Base-by-base conservation (phyloP, 2,888 invertebrate genomes). In the Acrocera orbiculus region DNA sequence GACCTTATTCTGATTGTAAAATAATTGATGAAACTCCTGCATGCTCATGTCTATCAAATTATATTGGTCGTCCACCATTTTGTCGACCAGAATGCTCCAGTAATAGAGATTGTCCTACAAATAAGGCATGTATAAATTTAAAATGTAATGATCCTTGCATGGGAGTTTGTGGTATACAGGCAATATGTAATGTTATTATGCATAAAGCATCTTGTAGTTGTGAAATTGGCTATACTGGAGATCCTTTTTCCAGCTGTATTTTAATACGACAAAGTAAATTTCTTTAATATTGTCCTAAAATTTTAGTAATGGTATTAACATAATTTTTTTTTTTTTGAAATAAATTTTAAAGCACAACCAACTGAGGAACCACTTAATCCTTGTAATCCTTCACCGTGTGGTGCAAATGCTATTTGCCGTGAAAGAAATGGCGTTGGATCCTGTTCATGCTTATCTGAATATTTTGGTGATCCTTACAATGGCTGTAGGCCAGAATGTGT, bases 401-500 rank as follows among this genome's bases (percentile, higher is more conserved):
- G 82, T 43, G 64, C 76, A 36, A 83, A 82, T 59, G 76, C 83
- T 32, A 60, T 76, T 41, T 85, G 85, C 59, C 71, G 71, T 49
- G 76, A 77, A 62, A 65, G 67, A 46, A 73, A 75, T 51, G 75
- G 75, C 51, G 77, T 74, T 44, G 80, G 78, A 47, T 74, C 80
- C 43, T 83, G 83, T 58, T 63, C 70, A 46, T 83, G 83, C 57
- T 56, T 76, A 47, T 68, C 72, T 39, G 74, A 74, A 45, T 81
- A 77, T 58, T 69, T 70, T 44, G 82, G 82, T 31, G 79, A 82
- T 59, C 80, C 83, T 19, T 79, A 79, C 54, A 64, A 66, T 40
- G 77, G 78, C 27, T 82, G 82, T 55, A 68, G 79, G 45, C 80
- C 80, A n/a, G 78, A 81, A 63, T 82, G 81, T 52, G 69, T 77